Evolutionary conservation across 1,140 invertebrate genomes (phyloP), one percentile per base, ranked within the genome.

Genomic region (Schmidtea mediterranea): DNA sequence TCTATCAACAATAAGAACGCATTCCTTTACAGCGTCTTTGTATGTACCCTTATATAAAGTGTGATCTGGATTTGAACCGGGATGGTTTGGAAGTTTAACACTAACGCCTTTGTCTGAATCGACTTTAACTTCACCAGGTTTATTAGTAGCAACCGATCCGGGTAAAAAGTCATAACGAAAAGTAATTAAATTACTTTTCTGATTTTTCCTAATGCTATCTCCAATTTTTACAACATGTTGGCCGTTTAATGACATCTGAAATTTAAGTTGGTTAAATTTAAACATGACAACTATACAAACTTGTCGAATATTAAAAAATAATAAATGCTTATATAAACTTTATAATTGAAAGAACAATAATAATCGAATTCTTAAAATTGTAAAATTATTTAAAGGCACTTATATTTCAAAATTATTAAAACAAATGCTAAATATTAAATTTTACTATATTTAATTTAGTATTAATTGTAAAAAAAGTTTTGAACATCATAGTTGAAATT

Each of bases 121-220:
- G 6, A 45, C 43, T 21, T 45, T 45, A 13, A 45, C 21, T 13
- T 22, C 15, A 22, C 43, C 43, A 19, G 43, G 43, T 45, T 45
- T 45, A 21, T 45, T 21, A 22, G 10, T 45, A 21, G 15, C 43
- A 16, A 45, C 43, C 2, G 43, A 45, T 13, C 21, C 21, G 18
- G 43, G 43, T 8, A 45, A 15, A 21, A 45, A 45, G 22, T 45
- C 43, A 45, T 45, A 45, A 5, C 43, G 18, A 15, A 45, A 19
- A 21, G 43, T 19, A 8, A 45, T 45, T 13, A 45, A 45, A 13
- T 15, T 21, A 16, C 15, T 13, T 13, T 45, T 21, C 5, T 15
- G 21, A 22, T 15, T 13, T 13, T 45, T 45, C 6, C 21, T 2
- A 21, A 45, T 19, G 13, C 15, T 19, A 5, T 24, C 21, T 22